A percentile compares a stretch with the other conserved stretches of the same genome.
These are phyloP conservation scores for Phrynosoma platyrhinos DNA, from an alignment of 2,113 vertebrate genomes.

Conservation along the genomic window DNA sequence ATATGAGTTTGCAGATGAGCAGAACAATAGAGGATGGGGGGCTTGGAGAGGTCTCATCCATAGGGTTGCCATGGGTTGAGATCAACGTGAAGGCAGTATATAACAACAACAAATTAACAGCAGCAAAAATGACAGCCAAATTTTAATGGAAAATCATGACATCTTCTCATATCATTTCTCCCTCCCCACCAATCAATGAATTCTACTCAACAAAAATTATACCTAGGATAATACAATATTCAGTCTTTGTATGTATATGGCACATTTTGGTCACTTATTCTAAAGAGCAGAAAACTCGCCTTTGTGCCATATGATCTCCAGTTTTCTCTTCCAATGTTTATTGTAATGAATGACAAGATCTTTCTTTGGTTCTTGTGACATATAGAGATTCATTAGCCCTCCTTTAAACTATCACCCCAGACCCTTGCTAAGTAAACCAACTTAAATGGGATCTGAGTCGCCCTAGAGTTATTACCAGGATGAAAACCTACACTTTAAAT, in stretches of 20 bases:
- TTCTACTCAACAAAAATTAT: background rate
- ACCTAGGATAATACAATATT: background rate
- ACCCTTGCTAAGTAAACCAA: background rate
- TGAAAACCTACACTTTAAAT: background rate
- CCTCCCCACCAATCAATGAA: background rate
- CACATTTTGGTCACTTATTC: background rate
- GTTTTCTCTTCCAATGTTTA: background rate
- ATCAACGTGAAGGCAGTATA: no score
- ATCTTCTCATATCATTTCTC: background rate
- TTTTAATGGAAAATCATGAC: background rate
- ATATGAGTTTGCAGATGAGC: no score
- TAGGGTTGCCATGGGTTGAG: no score
- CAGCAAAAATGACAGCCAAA: background rate
- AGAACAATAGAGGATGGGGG: no score
- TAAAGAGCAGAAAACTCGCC: background rate
- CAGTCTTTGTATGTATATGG: background rate
- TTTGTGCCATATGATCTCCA: background rate
- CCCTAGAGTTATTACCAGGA: background rate
- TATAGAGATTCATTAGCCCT: background rate
- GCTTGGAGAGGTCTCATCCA: no score
- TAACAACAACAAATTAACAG: no score
- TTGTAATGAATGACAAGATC: background rate
- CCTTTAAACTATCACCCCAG: background rate
- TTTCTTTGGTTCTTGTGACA: background rate
- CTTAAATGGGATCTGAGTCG: background rate